These are phyloP conservation scores for Pogonophryne albipinna DNA, from an alignment of 2,797 vertebrate species.

Conservation along the genomic window DNA sequence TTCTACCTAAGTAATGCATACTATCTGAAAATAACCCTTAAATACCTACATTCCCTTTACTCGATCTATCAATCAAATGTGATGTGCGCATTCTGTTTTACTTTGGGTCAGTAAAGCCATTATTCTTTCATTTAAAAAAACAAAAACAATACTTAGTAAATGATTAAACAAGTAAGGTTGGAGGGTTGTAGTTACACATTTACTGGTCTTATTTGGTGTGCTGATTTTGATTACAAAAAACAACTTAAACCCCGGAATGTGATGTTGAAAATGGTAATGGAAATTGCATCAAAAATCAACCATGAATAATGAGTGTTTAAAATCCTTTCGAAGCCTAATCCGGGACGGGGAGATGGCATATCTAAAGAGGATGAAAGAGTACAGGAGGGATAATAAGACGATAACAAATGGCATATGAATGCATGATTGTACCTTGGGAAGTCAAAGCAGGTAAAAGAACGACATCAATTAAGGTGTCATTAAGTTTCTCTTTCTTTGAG, in stretches of 20 bases:
- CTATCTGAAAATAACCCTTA: background rate
- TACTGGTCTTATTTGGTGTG: background rate
- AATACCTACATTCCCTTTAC: too few species aligned
- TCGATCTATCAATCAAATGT: too few species aligned
- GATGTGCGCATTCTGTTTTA: background rate
- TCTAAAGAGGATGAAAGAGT: background rate
- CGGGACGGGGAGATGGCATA: background rate
- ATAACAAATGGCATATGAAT: background rate
- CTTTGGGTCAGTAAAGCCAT: background rate
- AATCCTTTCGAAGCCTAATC: conserved; percentile 3
- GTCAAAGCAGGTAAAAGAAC: conserved; percentile 5
- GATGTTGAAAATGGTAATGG: background rate
- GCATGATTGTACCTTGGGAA: background rate
- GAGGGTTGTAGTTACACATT: background rate
- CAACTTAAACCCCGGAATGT: background rate
- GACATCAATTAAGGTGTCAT: background rate
- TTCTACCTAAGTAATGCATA: background rate
- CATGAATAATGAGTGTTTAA: conserved; percentile 1
- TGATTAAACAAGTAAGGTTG: background rate
- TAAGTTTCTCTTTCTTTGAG: background rate
- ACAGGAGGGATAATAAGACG: background rate
- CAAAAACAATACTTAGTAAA: background rate
- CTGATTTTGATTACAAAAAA: background rate
- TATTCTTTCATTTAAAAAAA: background rate
- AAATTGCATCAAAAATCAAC: background rate